Conservation (phyloP, 2,888 invertebrate species). For the Amiota communis region DNA sequence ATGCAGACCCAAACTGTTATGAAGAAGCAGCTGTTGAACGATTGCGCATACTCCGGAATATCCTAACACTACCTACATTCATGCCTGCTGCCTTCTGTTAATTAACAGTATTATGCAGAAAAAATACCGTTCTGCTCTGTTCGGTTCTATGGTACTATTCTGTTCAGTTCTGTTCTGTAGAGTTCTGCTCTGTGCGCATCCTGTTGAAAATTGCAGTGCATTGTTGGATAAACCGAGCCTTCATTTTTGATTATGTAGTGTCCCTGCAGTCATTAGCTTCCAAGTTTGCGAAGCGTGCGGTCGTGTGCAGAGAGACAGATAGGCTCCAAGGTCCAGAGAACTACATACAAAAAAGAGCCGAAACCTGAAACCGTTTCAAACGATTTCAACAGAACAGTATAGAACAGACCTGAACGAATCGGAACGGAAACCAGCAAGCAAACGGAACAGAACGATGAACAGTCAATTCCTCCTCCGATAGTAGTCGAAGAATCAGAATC, state of each 20-base stretch:
- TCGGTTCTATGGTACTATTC: not conserved
- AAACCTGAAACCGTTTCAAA: not conserved
- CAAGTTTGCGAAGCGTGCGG: constrained; percentile 53
- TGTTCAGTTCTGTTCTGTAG: not conserved
- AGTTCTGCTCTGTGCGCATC: not conserved
- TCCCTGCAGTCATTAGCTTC: constrained; percentile 53
- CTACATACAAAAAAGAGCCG: not conserved
- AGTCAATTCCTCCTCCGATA: not conserved
- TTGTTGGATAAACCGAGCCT: constrained; percentile 47
- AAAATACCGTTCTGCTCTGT: constrained; percentile 5
- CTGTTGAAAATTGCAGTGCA: constrained; percentile 8
- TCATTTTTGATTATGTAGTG: constrained; percentile 48
- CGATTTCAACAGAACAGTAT: not conserved
- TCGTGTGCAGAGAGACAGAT: constrained; percentile 42
- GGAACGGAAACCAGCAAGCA: not conserved
- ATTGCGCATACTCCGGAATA: constrained; percentile 17
- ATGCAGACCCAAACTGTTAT: constrained; percentile 5
- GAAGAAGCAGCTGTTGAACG: constrained; percentile 6
- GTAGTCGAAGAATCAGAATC: not conserved
- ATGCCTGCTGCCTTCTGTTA: not conserved
- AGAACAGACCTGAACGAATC: not conserved
- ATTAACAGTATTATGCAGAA: constrained; percentile 1
- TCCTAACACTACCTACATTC: not conserved
- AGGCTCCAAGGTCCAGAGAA: not conserved
- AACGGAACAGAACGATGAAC: not conserved